Evolutionary conservation across 2,113 vertebrate species (phyloP).

Genomic region (Microcebus tavaratra): DNA sequence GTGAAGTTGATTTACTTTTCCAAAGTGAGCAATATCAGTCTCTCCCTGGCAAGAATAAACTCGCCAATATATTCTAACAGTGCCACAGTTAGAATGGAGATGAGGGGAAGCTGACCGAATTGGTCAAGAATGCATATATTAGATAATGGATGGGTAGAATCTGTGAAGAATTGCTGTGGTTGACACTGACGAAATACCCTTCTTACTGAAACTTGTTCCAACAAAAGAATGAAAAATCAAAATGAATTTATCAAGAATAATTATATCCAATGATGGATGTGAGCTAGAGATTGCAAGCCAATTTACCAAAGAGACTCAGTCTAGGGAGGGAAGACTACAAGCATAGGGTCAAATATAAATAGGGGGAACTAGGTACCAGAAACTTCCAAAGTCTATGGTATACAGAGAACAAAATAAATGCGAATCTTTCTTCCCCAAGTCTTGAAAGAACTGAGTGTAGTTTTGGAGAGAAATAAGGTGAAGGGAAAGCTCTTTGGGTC

Average conservation of each 20-base stretch:
- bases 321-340: not conserved
- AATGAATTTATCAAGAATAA: not conserved
- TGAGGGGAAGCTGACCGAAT: not conserved
- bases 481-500: not conserved
- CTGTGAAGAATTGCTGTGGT: not conserved
- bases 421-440: not conserved
- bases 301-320: not conserved
- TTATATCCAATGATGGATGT: not conserved
- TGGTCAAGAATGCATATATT: not conserved
- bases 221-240: not conserved
- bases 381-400: not conserved
- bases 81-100: not conserved
- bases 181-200: not conserved
- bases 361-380: not conserved
- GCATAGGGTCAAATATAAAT: not conserved
- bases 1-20: conserved; percentile 68
- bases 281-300: not conserved
- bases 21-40: conserved; percentile 64
- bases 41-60: conserved; percentile 33
- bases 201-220: not conserved
- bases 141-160: too few relatives aligned
- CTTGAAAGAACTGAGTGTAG: not conserved
- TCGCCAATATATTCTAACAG: not conserved
- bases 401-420: not conserved
- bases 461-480: not conserved